phyloP scores from a whole-genome alignment of 2,113 vertebrate species.

The Hydrochoerus hydrochaeris region DNA sequence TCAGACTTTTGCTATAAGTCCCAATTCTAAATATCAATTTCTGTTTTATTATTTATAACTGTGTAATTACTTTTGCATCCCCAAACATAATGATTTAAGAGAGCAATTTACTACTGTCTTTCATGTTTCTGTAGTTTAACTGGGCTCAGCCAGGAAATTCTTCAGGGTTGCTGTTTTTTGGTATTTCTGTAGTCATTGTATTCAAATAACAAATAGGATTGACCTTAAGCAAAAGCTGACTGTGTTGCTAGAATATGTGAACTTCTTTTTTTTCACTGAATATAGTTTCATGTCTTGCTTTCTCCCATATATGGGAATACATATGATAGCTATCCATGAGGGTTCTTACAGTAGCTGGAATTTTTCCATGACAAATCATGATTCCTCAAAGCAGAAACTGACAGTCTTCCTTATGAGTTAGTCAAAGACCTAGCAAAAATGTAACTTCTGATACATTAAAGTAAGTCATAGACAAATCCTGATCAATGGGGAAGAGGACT shows the following conservation, averaged over 20 bases:
- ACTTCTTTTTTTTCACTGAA: not conserved
- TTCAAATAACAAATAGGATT: not conserved
- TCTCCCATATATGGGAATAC: not conserved
- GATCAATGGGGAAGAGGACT: not conserved
- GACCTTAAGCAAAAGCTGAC: not conserved
- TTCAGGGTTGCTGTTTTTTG: not conserved
- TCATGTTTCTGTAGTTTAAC: constrained; percentile 10
- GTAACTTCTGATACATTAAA: not conserved
- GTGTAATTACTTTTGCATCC: not conserved
- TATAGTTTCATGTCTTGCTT: not conserved
- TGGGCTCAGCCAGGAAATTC: not conserved
- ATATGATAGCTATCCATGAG: not conserved
- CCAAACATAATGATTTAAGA: not conserved
- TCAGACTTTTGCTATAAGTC: not conserved
- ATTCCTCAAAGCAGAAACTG: not conserved
- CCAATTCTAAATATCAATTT: not conserved
- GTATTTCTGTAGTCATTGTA: not conserved
- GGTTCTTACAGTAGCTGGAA: not conserved
- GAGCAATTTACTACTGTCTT: not conserved
- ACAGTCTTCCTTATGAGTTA: not conserved
- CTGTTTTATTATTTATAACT: not conserved
- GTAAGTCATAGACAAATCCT: not conserved
- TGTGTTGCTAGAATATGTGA: not conserved
- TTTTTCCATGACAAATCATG: not conserved
- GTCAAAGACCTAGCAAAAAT: not conserved